Percentiles rank a stretch among this genome's conserved stretches.
Evolutionary conservation across 1,140 invertebrate genomes (phyloP).

Genomic region (Drosophila tsacasi): DNA sequence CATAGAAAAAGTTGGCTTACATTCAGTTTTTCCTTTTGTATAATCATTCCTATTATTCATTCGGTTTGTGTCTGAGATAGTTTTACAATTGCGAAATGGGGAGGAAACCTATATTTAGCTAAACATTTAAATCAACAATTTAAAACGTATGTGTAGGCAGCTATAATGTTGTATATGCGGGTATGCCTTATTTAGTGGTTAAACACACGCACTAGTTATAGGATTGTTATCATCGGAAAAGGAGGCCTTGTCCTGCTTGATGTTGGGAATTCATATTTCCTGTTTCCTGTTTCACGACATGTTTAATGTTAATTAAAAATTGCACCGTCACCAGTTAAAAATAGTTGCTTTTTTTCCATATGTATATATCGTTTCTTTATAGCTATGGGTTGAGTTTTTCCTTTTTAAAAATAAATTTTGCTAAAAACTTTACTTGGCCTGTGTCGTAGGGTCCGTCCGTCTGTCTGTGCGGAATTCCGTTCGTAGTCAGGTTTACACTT

Average conservation of each 20-base stretch:
- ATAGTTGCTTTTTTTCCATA: conserved; percentile 68
- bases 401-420: conserved; percentile 75
- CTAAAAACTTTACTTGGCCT: conserved; percentile 82
- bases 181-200: conserved; percentile 7
- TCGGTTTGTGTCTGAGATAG: conserved; percentile 36
- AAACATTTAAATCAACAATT: conserved; percentile 67
- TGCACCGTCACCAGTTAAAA: conserved; percentile 79
- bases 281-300: conserved; percentile 40
- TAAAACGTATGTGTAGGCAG: conserved; percentile 44
- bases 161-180: conserved; percentile 25
- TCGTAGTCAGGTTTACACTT: conserved; percentile 49
- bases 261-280: conserved; percentile 38
- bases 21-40: conserved; percentile 30
- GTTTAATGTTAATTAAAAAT: conserved; percentile 75
- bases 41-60: conserved; percentile 37
- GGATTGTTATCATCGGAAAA: conserved; percentile 50
- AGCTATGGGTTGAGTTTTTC: conserved; percentile 52
- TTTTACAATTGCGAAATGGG: conserved; percentile 63
- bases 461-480: conserved; percentile 26
- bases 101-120: conserved; percentile 75
- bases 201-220: conserved; percentile 31
- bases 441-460: conserved; percentile 28
- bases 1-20: conserved; percentile 54
- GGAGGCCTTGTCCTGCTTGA: conserved; percentile 41
- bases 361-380: conserved; percentile 54